Evolutionary conservation across 2,797 vertebrate species (phyloP).

Genomic region (Myripristis murdjan): DNA sequence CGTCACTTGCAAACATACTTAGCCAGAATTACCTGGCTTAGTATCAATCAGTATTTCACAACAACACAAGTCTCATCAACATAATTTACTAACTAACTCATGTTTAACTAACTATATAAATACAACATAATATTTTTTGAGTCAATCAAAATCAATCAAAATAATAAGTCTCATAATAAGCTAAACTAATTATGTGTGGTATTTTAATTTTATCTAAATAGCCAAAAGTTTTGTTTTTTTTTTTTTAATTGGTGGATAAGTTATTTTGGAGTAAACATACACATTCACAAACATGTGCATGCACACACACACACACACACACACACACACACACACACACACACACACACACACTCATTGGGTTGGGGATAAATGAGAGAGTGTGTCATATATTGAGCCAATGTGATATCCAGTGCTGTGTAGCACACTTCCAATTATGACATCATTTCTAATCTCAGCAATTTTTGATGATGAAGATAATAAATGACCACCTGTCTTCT

Average conservation of each 20-base stretch:
- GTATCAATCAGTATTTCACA: slow-evolving; percentile 11
- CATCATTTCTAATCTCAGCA: slow-evolving; percentile 62
- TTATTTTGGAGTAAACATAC: slow-evolving; percentile 3
- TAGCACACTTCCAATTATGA: slow-evolving; percentile 61
- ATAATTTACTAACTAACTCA: not conserved
- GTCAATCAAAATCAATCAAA: too few relatives aligned
- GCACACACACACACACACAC: too few relatives aligned
- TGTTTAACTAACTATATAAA: too few relatives aligned
- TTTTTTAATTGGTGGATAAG: slow-evolving; percentile 22
- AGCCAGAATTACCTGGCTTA: not conserved
- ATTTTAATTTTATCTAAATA: not conserved
- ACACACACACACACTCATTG: slow-evolving; percentile 27
- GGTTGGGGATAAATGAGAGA: slow-evolving; percentile 33
- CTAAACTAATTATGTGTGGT: too few relatives aligned
- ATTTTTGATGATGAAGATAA: slow-evolving; percentile 66
- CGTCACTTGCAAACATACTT: slow-evolving; percentile 3
- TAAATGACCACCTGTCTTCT: slow-evolving; percentile 73
- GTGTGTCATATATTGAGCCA: slow-evolving; percentile 48
- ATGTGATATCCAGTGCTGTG: slow-evolving; percentile 47
- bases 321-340: slow-evolving; percentile 3
- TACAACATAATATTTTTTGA: too few relatives aligned
- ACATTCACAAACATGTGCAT: slow-evolving; percentile 16
- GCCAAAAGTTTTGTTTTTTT: not conserved
- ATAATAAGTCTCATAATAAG: too few relatives aligned
- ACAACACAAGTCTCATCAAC: not conserved